Percentiles rank a stretch among this genome's conserved stretches.
Conservation (phyloP, 92 coral and sea anemone species). For the Palythoa caribaeorum region DNA sequence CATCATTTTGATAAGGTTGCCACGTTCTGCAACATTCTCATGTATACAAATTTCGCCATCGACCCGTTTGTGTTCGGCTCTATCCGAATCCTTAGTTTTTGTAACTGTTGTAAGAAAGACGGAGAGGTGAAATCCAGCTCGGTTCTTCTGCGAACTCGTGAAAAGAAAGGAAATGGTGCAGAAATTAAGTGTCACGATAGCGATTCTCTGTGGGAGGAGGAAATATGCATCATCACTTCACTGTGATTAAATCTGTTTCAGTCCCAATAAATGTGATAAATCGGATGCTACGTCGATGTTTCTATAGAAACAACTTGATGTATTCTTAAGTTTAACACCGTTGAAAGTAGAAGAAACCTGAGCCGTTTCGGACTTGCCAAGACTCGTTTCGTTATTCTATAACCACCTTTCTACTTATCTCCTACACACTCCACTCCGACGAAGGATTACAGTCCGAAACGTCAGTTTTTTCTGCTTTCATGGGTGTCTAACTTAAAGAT, state of each 20-base stretch:
- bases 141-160: slow-evolving; percentile 24
- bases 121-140: neutral
- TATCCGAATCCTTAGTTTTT: slow-evolving; percentile 26
- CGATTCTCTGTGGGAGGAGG: neutral
- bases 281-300: no score
- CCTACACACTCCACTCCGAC: no score
- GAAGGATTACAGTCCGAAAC: no score
- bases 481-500: no score
- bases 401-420: no score
- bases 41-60: slow-evolving; percentile 84
- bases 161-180: neutral
- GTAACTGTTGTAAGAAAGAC: slow-evolving; percentile 7
- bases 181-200: neutral
- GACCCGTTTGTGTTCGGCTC: slow-evolving; percentile 93
- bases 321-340: no score
- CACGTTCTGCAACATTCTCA: slow-evolving; percentile 77
- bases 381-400: no score
- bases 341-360: no score
- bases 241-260: neutral
- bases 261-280: no score
- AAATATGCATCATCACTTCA: neutral
- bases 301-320: no score
- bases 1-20: slow-evolving; percentile 65
- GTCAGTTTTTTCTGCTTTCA: no score
- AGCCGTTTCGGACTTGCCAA: no score